Conservation (phyloP, 2,888 invertebrate genomes). For the Plemyria rubiginata region DNA sequence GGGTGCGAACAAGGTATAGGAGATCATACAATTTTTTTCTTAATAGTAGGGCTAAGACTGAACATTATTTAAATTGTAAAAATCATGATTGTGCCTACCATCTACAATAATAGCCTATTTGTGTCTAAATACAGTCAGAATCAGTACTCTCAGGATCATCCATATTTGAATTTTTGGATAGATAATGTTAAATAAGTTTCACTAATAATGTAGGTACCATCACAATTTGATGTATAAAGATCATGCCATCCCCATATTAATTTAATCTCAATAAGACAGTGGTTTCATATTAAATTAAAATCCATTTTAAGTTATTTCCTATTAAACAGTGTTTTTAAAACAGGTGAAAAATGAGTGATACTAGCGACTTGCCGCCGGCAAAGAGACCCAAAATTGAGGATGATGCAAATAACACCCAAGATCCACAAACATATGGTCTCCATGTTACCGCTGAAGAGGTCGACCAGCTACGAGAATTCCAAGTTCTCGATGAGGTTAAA, state of each 20-base stretch:
- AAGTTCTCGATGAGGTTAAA: conserved; percentile 76
- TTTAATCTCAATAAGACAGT: not conserved
- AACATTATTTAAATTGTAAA: not conserved
- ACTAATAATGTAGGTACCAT: no score
- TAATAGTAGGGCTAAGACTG: not conserved
- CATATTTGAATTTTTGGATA: not conserved
- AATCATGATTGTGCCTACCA: not conserved
- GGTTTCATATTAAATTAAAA: not conserved
- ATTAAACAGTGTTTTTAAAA: conserved; percentile 50
- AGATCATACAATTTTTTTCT: no score
- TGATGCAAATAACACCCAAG: conserved; percentile 36
- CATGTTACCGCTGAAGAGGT: conserved; percentile 63
- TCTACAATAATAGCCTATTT: not conserved
- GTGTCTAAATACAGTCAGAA: not conserved
- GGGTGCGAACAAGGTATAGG: no score
- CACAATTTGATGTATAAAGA: not conserved
- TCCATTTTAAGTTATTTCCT: conserved; percentile 19
- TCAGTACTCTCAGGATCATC: no score
- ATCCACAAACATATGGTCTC: conserved; percentile 16
- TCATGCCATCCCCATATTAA: not conserved
- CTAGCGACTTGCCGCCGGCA: conserved; percentile 47
- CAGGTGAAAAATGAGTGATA: conserved; percentile 50
- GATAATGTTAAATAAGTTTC: not conserved
- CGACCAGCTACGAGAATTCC: conserved; percentile 69
- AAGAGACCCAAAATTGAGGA: conserved; percentile 57